phyloP scores from a whole-genome alignment of 2,888 invertebrate species.

The Hypercompe scribonia region DNA sequence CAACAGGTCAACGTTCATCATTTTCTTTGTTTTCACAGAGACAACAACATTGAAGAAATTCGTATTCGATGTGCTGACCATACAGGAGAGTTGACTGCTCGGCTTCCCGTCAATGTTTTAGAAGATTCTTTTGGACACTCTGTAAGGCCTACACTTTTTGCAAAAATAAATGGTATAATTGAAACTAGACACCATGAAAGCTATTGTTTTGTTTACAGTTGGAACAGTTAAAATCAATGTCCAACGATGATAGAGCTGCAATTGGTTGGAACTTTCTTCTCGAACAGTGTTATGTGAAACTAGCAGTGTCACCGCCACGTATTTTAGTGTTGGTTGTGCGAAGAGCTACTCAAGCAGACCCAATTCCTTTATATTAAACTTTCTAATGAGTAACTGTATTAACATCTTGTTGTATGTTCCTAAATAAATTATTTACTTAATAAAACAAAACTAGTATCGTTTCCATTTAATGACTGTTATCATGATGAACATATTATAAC shows the following conservation, averaged over 20 bases:
- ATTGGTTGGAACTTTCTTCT: conserved; percentile 89
- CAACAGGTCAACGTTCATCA: background rate
- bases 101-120: conserved; percentile 86
- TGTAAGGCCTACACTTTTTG: conserved; percentile 66
- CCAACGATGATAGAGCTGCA: conserved; percentile 80
- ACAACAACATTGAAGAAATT: conserved; percentile 81
- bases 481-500: too few relatives aligned
- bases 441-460: background rate
- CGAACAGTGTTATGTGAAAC: conserved; percentile 87
- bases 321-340: conserved; percentile 70
- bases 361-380: conserved; percentile 75
- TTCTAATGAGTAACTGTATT: background rate
- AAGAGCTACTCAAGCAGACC: conserved; percentile 74
- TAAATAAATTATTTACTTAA: background rate
- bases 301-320: conserved; percentile 75
- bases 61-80: conserved; percentile 89
- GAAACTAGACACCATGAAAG: background rate
- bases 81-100: conserved; percentile 88
- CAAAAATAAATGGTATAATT: background rate
- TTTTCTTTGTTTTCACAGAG: conserved; percentile 42
- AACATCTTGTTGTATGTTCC: background rate
- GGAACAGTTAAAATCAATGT: conserved; percentile 82
- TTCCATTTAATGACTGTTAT: too few relatives aligned
- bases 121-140: conserved; percentile 87
- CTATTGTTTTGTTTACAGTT: conserved; percentile 65